Evolutionary conservation across 1,140 invertebrate genomes (phyloP).

Genomic region (Ceratoteleas bidentatus): DNA sequence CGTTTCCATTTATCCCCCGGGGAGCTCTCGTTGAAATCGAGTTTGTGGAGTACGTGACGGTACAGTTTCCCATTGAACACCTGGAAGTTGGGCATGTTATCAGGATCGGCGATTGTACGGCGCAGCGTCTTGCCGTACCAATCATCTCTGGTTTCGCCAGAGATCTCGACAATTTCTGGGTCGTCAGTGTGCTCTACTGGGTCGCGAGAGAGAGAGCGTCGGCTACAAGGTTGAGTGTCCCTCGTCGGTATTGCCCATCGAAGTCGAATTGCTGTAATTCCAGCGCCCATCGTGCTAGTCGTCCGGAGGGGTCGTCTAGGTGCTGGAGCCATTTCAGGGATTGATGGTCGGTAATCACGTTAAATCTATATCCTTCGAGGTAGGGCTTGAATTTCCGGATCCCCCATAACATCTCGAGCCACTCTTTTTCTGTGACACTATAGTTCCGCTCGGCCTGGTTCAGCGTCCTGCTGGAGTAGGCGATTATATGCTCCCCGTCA

Average conservation of each 20-base stretch:
- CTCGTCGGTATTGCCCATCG: no score
- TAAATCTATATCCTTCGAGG: background rate
- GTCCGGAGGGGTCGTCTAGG: background rate
- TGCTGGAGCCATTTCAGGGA: background rate
- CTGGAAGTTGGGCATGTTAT: background rate
- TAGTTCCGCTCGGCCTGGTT: background rate
- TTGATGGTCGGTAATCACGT: background rate
- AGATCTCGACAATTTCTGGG: no score
- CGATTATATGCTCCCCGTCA: background rate
- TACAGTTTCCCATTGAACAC: background rate
- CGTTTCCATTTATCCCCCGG: slow-evolving; percentile 1
- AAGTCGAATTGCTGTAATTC: background rate
- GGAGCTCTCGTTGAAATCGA: background rate
- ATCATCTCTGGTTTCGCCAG: no score
- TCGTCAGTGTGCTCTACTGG: no score
- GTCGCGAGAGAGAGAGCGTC: no score
- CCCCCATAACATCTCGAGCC: no score
- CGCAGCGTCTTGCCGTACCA: no score
- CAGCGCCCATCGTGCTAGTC: background rate
- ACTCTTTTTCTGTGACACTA: background rate
- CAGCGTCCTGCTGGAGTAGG: background rate
- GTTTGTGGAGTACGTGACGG: background rate
- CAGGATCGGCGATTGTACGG: background rate
- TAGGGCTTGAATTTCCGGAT: background rate
- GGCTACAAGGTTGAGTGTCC: no score